Percentiles rank a stretch among this genome's conserved stretches.
Conservation (phyloP, 2,797 vertebrate genomes). For the Crax fasciolata region DNA sequence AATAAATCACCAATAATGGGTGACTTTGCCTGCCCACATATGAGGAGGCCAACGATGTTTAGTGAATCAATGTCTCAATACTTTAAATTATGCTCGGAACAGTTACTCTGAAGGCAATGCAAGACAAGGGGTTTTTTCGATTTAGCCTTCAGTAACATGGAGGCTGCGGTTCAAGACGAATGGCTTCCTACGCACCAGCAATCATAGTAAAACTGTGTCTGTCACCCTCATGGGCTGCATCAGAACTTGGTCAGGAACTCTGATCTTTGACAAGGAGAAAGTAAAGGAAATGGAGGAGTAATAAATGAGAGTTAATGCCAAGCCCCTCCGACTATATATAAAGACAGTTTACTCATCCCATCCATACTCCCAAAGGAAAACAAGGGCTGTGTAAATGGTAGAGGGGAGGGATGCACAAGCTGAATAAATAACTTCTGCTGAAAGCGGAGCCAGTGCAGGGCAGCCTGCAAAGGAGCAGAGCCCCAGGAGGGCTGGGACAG, state of each 20-base stretch:
- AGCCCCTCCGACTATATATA: neutral
- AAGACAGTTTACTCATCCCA: neutral
- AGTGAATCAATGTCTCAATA: conserved; percentile 48
- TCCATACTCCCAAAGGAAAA: neutral
- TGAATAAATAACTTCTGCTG: neutral
- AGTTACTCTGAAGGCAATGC: neutral
- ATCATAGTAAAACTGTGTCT: neutral
- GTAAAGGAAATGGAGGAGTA: neutral
- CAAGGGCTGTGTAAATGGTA: neutral
- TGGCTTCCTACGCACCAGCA: neutral
- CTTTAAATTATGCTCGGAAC: conserved; percentile 13
- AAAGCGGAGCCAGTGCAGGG: neutral
- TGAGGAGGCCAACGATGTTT: neutral
- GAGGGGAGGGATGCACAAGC: neutral
- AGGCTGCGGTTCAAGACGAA: neutral
- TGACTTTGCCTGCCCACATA: conserved; percentile 17
- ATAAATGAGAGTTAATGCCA: neutral
- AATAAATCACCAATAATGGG: conserved; percentile 55
- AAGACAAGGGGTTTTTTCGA: neutral
- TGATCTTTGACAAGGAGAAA: neutral
- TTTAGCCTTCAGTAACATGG: neutral
- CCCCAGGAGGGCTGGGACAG: neutral
- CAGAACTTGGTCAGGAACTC: neutral
- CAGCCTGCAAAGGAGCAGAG: neutral
- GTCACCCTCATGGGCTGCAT: neutral